phyloP scores from a whole-genome alignment of 2,888 invertebrate genomes.

The Orthonychiurus folsomi region DNA sequence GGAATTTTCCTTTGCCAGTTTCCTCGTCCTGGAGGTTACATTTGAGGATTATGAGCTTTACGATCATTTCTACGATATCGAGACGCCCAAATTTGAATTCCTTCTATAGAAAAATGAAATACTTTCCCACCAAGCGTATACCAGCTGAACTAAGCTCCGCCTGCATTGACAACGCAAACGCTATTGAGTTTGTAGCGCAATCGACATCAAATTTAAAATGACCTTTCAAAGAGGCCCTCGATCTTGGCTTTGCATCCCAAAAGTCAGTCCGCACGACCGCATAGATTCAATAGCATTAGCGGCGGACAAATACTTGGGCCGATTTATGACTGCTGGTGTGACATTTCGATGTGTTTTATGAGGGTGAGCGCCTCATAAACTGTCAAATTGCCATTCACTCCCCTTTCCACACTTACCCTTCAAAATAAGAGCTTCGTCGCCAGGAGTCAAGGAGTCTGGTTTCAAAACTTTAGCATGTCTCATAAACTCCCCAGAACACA shows the following conservation, averaged over 20 bases:
- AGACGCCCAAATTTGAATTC: too few relatives aligned
- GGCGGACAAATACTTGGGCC: constrained; percentile 28
- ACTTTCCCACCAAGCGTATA: neutral
- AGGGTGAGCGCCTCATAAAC: constrained; percentile 39
- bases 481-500: too few relatives aligned
- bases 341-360: constrained; percentile 40
- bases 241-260: too few relatives aligned
- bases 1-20: too few relatives aligned
- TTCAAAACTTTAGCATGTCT: neutral
- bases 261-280: too few relatives aligned
- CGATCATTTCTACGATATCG: too few relatives aligned
- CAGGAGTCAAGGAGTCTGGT: neutral
- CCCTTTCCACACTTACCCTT: neutral
- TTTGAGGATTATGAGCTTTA: too few relatives aligned
- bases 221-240: too few relatives aligned
- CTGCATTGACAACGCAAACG: too few relatives aligned
- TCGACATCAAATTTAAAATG: neutral
- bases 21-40: too few relatives aligned
- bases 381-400: constrained; percentile 25
- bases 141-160: neutral
- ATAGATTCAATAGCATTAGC: neutral
- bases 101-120: neutral
- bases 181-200: too few relatives aligned
- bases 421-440: neutral
- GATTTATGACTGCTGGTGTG: constrained; percentile 37